Evolutionary conservation across 2,113 vertebrate genomes (phyloP).

Genomic region (Ahaetulla prasina): DNA sequence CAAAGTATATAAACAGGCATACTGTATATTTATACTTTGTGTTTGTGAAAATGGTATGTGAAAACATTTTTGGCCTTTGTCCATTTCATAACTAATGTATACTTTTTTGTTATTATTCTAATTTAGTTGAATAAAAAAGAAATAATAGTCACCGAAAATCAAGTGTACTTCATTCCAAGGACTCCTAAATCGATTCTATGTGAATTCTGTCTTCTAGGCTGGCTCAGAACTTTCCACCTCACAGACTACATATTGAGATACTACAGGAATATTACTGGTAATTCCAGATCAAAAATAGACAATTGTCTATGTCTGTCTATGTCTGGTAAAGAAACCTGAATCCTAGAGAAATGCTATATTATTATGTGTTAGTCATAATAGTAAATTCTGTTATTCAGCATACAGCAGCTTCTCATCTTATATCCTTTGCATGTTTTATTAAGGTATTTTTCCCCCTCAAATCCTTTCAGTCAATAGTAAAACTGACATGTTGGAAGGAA

Average conservation of each 20-base stretch:
- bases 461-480: not conserved
- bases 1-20: not conserved
- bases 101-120: not conserved
- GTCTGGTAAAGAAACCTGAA: not conserved
- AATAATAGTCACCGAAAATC: not conserved
- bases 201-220: not conserved
- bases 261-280: not conserved
- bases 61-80: not conserved
- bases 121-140: not conserved
- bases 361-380: not conserved
- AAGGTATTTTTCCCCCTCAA: not conserved
- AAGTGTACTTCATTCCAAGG: not conserved
- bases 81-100: not conserved
- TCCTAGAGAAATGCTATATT: not conserved
- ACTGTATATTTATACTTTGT: not conserved
- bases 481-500: not conserved
- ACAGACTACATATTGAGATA: not conserved
- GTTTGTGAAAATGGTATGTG: not conserved
- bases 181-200: no score
- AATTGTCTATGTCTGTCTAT: not conserved
- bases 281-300: not conserved
- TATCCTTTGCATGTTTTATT: not conserved
- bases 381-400: not conserved
- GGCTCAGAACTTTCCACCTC: not conserved
- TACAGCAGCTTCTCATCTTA: not conserved